These are phyloP conservation scores for Acropora tenuis DNA, from an alignment of 64 coral and sea anemone species.

Conservation along the genomic window DNA sequence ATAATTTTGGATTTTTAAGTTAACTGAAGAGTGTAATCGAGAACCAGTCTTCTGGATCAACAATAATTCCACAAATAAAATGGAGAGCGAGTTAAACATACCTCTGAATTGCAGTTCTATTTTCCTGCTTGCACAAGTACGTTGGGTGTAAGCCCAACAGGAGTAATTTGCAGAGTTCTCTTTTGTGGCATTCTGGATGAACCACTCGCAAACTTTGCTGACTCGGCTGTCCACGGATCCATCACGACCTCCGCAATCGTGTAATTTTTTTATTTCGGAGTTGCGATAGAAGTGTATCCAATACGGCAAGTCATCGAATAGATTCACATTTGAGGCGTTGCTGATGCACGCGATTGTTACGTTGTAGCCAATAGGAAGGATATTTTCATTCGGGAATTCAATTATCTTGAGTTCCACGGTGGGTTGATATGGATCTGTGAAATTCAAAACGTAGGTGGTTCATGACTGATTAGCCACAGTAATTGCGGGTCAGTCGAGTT, in stretches of 20 bases:
- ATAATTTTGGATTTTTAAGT: too few relatives aligned
- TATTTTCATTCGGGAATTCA: neutral
- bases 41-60: too few relatives aligned
- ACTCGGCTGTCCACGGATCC: neutral
- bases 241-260: neutral
- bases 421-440: neutral
- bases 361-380: neutral
- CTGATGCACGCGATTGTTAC: neutral
- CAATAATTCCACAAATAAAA: too few relatives aligned
- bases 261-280: too few relatives aligned
- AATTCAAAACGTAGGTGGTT: neutral
- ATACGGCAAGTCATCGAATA: neutral
- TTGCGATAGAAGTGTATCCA: conserved; percentile 8
- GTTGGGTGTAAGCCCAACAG: neutral
- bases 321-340: neutral
- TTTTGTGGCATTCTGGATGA: neutral
- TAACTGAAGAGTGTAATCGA: too few relatives aligned
- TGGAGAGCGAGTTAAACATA: neutral
- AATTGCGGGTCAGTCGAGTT: too few relatives aligned
- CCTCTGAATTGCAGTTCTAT: neutral
- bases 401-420: neutral
- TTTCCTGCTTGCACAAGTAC: neutral
- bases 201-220: neutral
- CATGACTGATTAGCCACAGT: too few relatives aligned
- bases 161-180: neutral